These are phyloP conservation scores for Coenonympha arcania DNA, from an alignment of 2,888 invertebrate species.

Conservation along the genomic window DNA sequence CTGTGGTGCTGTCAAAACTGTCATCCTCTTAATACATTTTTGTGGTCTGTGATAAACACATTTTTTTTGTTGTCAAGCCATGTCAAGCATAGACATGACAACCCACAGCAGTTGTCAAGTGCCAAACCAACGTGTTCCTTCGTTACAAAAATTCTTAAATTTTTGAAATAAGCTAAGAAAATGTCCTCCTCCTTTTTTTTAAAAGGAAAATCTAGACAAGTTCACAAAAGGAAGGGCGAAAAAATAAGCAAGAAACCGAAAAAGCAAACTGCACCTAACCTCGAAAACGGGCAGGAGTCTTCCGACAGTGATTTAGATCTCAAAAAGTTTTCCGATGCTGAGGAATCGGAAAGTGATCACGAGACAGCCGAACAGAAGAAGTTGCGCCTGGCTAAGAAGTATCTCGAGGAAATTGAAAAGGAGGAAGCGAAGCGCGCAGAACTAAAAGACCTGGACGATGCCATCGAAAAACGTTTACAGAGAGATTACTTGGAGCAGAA, in stretches of 20 bases:
- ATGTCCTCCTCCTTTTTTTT: conserved; percentile 77
- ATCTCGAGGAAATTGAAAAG: conserved; percentile 88
- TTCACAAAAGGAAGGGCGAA: conserved; percentile 71
- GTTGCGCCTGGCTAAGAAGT: conserved; percentile 89
- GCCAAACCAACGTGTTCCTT: conserved; percentile 26
- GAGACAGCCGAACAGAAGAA: conserved; percentile 94
- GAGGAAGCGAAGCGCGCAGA: conserved; percentile 82
- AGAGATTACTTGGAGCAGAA: conserved; percentile 90
- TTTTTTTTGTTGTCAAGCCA: too few relatives aligned
- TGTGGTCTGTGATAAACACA: too few relatives aligned
- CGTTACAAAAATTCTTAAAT: not conserved
- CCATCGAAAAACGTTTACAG: conserved; percentile 83
- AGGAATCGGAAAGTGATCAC: conserved; percentile 76
- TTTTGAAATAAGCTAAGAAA: conserved; percentile 22
- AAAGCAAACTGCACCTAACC: conserved; percentile 53
- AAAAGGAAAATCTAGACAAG: conserved; percentile 73
- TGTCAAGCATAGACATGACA: too few relatives aligned
- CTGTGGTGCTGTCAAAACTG: too few relatives aligned
- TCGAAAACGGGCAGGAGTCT: conserved; percentile 75
- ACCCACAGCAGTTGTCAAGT: too few relatives aligned
- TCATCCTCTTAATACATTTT: too few relatives aligned
- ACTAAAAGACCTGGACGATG: conserved; percentile 76
- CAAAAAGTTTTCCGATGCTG: conserved; percentile 66
- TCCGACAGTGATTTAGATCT: conserved; percentile 78
- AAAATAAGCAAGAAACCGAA: conserved; percentile 56